Percentiles rank a stretch among this genome's conserved stretches.
These are phyloP conservation scores for Teleopsis dalmanni DNA, from an alignment of 1,140 invertebrate genomes.

Conservation along the genomic window DNA sequence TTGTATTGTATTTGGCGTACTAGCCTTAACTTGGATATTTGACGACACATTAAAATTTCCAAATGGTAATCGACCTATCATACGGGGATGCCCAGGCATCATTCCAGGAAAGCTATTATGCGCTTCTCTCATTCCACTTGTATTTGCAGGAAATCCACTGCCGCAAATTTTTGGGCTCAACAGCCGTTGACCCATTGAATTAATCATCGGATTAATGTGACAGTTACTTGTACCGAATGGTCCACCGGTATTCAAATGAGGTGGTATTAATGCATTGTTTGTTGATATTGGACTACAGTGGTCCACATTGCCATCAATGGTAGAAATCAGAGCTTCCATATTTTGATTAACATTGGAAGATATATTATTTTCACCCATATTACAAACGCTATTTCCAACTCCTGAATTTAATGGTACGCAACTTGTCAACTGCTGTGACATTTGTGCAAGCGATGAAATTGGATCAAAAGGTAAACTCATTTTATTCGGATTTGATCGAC, in stretches of 20 bases:
- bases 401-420: conserved; percentile 50
- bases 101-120: conserved; percentile 46
- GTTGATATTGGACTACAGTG: conserved; percentile 18
- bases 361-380: conserved; percentile 20
- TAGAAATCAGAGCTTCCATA: conserved; percentile 35
- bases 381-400: conserved; percentile 44
- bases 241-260: conserved; percentile 28
- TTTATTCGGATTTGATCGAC: conserved; percentile 52
- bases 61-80: conserved; percentile 46
- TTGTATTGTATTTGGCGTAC: conserved; percentile 95
- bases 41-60: conserved; percentile 45
- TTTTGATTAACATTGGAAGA: conserved; percentile 15
- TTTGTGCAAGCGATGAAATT: conserved; percentile 86
- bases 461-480: conserved; percentile 70
- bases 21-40: conserved; percentile 89
- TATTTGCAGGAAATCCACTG: conserved; percentile 4
- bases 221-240: conserved; percentile 14
- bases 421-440: conserved; percentile 85
- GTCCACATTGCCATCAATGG: conserved; percentile 33
- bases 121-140: conserved; percentile 38
- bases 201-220: conserved; percentile 17
- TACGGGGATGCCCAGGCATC: conserved; percentile 29
- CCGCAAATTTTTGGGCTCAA: conserved; percentile 45
- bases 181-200: conserved; percentile 28
- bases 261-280: conserved; percentile 32